phyloP scores from a whole-genome alignment of 2,113 vertebrate species.

The Larimichthys crocea region DNA sequence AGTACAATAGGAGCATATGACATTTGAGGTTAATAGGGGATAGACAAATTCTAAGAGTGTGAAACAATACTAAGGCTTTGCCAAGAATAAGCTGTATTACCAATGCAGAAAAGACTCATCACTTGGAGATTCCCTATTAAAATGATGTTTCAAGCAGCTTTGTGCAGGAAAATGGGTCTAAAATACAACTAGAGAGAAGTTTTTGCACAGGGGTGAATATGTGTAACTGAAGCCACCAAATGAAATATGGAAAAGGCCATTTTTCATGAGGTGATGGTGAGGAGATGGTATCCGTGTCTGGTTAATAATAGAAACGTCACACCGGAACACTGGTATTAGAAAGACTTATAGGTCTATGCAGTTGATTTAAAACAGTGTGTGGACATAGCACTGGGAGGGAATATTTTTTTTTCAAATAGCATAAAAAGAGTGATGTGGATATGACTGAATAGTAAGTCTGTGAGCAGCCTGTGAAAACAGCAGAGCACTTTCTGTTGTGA shows the following conservation, averaged over 20 bases:
- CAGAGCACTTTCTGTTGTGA: not conserved
- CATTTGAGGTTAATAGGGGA: not conserved
- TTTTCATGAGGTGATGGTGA: conserved; percentile 33
- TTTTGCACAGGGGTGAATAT: conserved; percentile 26
- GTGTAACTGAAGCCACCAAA: conserved; percentile 26
- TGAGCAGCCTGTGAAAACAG: not conserved
- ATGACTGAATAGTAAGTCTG: not conserved
- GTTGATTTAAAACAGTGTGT: conserved; percentile 29
- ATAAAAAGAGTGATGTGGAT: not conserved
- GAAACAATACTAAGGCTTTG: conserved; percentile 1
- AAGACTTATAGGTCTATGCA: conserved; percentile 9
- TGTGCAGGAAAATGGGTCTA: not conserved
- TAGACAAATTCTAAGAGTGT: not conserved
- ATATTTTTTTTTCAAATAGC: not conserved
- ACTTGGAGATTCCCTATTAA: not conserved
- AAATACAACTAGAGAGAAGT: conserved; percentile 16
- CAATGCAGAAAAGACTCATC: not conserved
- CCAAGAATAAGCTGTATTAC: not conserved
- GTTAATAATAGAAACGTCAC: conserved; percentile 54
- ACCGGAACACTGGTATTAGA: conserved; percentile 47
- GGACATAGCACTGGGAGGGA: not conserved
- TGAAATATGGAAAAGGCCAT: conserved; percentile 47
- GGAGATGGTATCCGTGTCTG: conserved; percentile 36
- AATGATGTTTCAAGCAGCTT: not conserved
- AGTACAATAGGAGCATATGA: not conserved